Conservation (phyloP, 2,888 invertebrate genomes). For the Diploptera punctata region DNA sequence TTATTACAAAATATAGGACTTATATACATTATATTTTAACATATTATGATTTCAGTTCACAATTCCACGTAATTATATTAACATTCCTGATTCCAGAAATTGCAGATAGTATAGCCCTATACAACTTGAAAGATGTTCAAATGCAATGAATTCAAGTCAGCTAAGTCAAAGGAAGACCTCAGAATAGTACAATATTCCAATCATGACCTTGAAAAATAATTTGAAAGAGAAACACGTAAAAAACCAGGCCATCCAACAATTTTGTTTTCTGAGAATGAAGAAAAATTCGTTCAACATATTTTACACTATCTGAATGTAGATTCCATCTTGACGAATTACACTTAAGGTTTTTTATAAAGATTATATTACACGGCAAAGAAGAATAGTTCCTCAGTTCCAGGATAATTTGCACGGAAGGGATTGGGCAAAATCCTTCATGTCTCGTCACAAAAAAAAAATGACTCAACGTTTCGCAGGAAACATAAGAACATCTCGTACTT, state of each 20-base stretch:
- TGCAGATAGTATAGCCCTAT: no score
- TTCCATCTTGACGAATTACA: background rate
- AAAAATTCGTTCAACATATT: background rate
- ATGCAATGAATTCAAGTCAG: no score
- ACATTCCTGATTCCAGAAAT: no score
- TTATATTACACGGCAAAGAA: background rate
- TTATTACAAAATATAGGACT: no score
- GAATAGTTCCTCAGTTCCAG: slow-evolving; percentile 25
- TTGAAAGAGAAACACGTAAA: background rate
- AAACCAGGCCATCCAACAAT: background rate
- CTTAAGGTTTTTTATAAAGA: background rate
- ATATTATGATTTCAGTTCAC: no score
- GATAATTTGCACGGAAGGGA: background rate
- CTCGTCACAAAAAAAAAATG: background rate
- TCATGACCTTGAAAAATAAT: background rate
- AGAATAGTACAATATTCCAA: background rate
- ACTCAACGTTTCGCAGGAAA: background rate
- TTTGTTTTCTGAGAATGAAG: background rate
- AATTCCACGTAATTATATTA: no score
- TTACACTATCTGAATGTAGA: background rate
- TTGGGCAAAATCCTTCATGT: background rate
- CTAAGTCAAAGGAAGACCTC: background rate
- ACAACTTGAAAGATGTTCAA: no score
- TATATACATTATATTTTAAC: no score
- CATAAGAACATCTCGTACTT: background rate